Evolutionary conservation across 2,888 invertebrate species (phyloP).

Genomic region (Notodromas monacha): DNA sequence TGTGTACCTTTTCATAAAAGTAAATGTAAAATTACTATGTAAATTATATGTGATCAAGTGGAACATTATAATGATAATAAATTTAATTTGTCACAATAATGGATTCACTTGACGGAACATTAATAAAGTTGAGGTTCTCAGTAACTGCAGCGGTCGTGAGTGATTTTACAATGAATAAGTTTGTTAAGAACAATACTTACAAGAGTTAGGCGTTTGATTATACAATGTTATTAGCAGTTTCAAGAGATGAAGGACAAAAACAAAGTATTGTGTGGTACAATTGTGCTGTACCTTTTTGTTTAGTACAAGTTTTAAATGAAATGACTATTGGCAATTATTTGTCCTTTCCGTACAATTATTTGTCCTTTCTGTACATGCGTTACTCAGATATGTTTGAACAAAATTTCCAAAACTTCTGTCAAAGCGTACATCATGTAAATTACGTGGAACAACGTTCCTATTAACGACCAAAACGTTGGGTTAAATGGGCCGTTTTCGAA

Average conservation of each 20-base stretch:
- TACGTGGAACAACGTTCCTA: constrained; percentile 4
- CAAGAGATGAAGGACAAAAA: constrained; percentile 1
- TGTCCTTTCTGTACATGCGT: constrained; percentile 4
- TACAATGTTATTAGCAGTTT: constrained; percentile 4
- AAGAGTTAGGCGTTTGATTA: constrained; percentile 4
- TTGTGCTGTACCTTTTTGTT: constrained; percentile 2
- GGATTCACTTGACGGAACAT: constrained; percentile 4
- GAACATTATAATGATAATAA: no score
- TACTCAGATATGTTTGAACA: constrained; percentile 4
- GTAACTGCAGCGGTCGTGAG: constrained; percentile 4
- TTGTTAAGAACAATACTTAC: constrained; percentile 4
- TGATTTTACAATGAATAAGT: constrained; percentile 4
- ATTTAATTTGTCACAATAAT: no score
- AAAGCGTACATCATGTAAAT: constrained; percentile 4
- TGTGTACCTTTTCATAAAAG: no score
- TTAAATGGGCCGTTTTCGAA: constrained; percentile 4
- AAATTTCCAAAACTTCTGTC: constrained; percentile 4
- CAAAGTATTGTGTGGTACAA: constrained; percentile 4
- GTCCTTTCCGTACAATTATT: constrained; percentile 4
- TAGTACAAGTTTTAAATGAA: constrained; percentile 2
- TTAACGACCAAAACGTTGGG: constrained; percentile 4
- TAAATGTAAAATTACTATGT: no score
- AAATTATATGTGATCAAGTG: no score
- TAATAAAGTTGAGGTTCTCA: constrained; percentile 4
- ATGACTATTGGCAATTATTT: constrained; percentile 4